Conservation (phyloP, 2,888 invertebrate genomes). For the Drosophila lacicola region DNA sequence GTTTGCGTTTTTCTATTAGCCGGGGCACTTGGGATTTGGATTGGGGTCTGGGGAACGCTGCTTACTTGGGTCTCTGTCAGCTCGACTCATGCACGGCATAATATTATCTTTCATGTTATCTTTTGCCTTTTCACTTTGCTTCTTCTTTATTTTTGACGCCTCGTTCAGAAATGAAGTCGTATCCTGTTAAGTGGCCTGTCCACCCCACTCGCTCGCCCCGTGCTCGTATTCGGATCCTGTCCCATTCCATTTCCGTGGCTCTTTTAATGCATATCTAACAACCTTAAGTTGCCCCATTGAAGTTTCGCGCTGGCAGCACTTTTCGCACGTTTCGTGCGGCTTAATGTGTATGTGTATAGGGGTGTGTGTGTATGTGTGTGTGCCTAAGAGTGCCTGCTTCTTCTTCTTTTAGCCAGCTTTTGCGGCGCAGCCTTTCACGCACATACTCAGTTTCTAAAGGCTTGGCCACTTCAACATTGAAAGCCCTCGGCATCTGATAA, state of each 20-base stretch:
- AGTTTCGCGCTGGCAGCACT: conserved; percentile 53
- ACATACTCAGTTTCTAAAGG: conserved; percentile 24
- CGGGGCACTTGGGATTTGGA: conserved; percentile 22
- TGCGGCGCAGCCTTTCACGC: conserved; percentile 30
- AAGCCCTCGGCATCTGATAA: conserved; percentile 55
- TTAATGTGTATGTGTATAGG: conserved; percentile 50
- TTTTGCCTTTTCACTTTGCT: conserved; percentile 67
- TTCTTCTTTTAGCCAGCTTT: conserved; percentile 25
- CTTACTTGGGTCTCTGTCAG: conserved; percentile 20
- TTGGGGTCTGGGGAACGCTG: conserved; percentile 1
- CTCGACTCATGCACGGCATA: conserved; percentile 58
- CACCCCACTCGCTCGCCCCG: background rate
- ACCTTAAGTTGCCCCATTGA: conserved; percentile 66
- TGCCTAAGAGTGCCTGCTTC: conserved; percentile 42
- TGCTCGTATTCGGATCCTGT: background rate
- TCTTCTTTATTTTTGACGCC: conserved; percentile 47
- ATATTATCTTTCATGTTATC: conserved; percentile 78
- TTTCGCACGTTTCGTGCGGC: conserved; percentile 58
- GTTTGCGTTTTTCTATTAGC: conserved; percentile 60
- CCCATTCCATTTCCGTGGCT: conserved; percentile 48
- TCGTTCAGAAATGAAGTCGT: conserved; percentile 72
- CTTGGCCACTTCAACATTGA: conserved; percentile 51
- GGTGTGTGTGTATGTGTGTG: conserved; percentile 39
- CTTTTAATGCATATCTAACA: conserved; percentile 77
- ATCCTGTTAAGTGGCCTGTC: conserved; percentile 68